A percentile compares a stretch with the other conserved stretches of the same genome.
phyloP scores from a whole-genome alignment of 1,140 invertebrate species.

The Zaprionus kolodkinae region DNA sequence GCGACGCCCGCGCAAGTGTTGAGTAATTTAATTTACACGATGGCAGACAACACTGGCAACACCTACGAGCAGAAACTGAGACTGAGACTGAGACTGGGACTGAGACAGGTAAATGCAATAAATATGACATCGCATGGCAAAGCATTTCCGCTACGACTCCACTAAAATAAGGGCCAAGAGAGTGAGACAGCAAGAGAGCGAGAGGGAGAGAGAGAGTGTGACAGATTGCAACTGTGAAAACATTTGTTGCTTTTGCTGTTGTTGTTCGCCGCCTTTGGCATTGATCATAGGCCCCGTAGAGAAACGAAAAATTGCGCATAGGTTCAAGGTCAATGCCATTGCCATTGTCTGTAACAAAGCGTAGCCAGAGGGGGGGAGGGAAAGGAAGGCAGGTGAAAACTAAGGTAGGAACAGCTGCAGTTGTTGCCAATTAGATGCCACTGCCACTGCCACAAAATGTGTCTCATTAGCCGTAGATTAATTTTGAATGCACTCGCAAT shows the following conservation, averaged over 20 bases:
- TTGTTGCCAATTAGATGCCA: conserved; percentile 59
- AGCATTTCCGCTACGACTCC: conserved; percentile 55
- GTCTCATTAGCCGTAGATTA: conserved; percentile 76
- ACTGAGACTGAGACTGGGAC: not conserved
- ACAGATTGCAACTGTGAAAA: not conserved
- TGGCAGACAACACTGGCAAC: not conserved
- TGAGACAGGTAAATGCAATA: conserved; percentile 24
- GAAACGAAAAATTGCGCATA: conserved; percentile 31
- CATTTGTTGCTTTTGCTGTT: not conserved
- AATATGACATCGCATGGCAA: conserved; percentile 46
- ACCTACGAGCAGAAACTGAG: not conserved
- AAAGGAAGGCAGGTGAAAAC: conserved; percentile 27
- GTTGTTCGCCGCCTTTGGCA: conserved; percentile 12
- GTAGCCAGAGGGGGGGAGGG: not conserved
- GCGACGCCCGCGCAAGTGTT: not conserved
- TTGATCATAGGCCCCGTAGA: conserved; percentile 43
- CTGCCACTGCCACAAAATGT: conserved; percentile 48
- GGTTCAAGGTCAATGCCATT: conserved; percentile 68
- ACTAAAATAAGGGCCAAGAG: not conserved
- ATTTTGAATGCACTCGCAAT: conserved; percentile 69
- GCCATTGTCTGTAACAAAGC: conserved; percentile 34
- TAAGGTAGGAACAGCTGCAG: conserved; percentile 6
- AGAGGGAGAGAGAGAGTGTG: not conserved
- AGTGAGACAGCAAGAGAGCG: not conserved
- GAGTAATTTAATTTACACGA: conserved; percentile 25